A percentile compares a stretch with the other conserved stretches of the same genome.
Conservation (phyloP, 2,113 vertebrate genomes). For the Phaethon lepturus region DNA sequence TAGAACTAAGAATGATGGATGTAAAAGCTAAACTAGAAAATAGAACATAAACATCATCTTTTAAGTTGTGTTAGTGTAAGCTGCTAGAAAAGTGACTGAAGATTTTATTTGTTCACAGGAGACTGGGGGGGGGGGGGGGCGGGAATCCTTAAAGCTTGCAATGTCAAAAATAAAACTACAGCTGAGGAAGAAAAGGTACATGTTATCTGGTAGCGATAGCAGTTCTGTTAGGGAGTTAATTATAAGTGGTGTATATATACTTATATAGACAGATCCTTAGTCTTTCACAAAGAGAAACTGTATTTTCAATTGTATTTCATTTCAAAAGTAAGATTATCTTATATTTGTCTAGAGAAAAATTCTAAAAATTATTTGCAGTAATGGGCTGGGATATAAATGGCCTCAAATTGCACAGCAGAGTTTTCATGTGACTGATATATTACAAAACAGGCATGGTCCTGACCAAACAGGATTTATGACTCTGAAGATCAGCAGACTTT, state of each 20-base stretch:
- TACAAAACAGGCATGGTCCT: background rate
- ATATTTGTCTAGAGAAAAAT: background rate
- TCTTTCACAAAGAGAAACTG: background rate
- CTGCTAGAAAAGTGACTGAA: background rate
- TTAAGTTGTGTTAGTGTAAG: background rate
- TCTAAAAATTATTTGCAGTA: background rate
- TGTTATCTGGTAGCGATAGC: background rate
- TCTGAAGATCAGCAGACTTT: constrained; percentile 12
- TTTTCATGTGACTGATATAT: background rate
- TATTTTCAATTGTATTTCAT: background rate
- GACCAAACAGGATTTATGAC: background rate
- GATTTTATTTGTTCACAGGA: background rate
- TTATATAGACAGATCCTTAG: background rate
- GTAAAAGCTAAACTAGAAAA: background rate
- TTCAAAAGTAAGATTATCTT: background rate
- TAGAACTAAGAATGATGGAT: background rate
- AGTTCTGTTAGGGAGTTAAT: background rate
- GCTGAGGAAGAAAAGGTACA: background rate
- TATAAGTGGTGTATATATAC: background rate
- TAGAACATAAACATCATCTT: background rate
- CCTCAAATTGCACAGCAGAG: background rate
- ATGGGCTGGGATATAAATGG: background rate
- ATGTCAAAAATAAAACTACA: background rate
- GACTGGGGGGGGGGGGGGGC: no score
- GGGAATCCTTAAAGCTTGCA: background rate